Evolutionary conservation across 2,113 vertebrate species (phyloP).

Genomic region (Probosciger aterrimus): DNA sequence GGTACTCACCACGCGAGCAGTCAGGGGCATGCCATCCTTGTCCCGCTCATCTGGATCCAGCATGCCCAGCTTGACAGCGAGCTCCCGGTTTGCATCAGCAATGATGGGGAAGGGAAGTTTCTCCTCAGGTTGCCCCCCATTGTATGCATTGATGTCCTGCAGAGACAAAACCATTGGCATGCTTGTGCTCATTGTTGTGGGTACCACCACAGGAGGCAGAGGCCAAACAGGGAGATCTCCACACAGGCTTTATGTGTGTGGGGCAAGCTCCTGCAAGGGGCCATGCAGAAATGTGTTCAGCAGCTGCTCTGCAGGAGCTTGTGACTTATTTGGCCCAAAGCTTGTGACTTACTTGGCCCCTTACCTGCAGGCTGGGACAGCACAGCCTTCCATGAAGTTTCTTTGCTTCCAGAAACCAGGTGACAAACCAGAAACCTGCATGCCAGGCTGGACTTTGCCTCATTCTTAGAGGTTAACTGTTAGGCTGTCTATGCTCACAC

Average conservation of each 20-base stretch:
- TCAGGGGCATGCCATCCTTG: conserved; percentile 87
- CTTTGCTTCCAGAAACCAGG: neutral
- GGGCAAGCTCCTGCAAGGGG: neutral
- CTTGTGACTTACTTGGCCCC: neutral
- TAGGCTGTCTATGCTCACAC: neutral
- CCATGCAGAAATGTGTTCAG: neutral
- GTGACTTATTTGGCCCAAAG: no score
- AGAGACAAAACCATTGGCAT: neutral
- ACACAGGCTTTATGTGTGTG: rapidly evolving
- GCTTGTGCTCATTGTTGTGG: neutral
- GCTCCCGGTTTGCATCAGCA: conserved; percentile 86
- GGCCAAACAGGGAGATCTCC: neutral
- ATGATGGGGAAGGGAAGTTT: conserved; percentile 93
- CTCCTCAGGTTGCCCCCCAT: conserved; percentile 55
- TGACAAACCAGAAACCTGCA: neutral
- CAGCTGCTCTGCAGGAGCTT: neutral
- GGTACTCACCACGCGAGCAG: conserved; percentile 89
- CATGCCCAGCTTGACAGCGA: conserved; percentile 90
- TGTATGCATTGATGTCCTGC: conserved; percentile 89
- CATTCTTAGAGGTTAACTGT: neutral
- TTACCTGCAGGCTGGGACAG: neutral
- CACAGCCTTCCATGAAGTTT: neutral
- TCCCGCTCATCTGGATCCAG: conserved; percentile 92
- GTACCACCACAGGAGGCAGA: neutral
- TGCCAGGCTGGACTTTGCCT: neutral